Conservation (phyloP, 2,888 invertebrate genomes). For the Rutpela maculata region DNA sequence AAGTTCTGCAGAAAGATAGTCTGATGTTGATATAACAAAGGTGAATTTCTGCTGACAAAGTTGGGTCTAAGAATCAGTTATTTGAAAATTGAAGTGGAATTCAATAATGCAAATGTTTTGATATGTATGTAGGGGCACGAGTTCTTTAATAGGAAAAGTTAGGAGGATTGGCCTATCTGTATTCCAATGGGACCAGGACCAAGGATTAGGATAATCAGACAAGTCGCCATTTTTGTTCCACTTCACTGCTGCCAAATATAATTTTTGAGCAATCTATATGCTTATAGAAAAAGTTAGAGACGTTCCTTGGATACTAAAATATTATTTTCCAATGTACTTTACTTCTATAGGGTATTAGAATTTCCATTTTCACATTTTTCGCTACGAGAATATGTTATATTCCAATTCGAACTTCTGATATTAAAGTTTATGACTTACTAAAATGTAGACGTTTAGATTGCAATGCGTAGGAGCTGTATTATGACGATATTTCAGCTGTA, state of each 20-base stretch:
- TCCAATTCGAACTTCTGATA: not conserved
- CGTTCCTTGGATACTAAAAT: constrained; percentile 31
- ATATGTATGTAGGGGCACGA: constrained; percentile 70
- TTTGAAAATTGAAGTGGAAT: constrained; percentile 60
- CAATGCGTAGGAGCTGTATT: not conserved
- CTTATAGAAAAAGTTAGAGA: constrained; percentile 66
- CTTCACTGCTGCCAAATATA: constrained; percentile 67
- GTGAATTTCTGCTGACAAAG: constrained; percentile 16
- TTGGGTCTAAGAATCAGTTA: constrained; percentile 28
- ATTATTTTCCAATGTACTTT: constrained; percentile 33
- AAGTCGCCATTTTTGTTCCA: constrained; percentile 67
- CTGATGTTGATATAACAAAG: not conserved
- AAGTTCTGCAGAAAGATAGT: too few species aligned
- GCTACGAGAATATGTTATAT: not conserved
- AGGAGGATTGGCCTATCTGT: constrained; percentile 68
- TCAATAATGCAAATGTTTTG: constrained; percentile 71
- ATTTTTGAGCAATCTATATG: constrained; percentile 69
- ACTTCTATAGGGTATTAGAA: constrained; percentile 22
- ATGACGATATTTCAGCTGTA: not conserved
- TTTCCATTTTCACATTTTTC: constrained; percentile 10
- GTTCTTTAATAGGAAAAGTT: constrained; percentile 72
- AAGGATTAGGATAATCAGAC: constrained; percentile 70
- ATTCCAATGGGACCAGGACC: constrained; percentile 67
- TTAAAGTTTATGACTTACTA: constrained; percentile 19
- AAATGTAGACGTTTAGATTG: not conserved